Conservation (phyloP, 2,888 invertebrate species). For the Copidosoma aretas region DNA sequence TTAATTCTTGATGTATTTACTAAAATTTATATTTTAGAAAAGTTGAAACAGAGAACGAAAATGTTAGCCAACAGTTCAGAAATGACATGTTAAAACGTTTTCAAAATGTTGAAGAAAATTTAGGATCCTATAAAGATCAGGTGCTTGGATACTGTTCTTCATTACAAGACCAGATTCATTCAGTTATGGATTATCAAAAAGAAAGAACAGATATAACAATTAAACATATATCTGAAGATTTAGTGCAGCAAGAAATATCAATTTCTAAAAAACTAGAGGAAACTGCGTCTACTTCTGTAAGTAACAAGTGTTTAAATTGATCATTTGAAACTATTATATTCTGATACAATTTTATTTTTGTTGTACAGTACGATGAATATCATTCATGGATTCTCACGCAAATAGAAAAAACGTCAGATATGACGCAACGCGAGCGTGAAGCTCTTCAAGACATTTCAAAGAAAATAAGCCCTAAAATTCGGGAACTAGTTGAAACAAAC, state of each 20-base stretch:
- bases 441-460: slow-evolving; percentile 43
- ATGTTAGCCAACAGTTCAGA: slow-evolving; percentile 52
- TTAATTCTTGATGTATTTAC: slow-evolving; percentile 13
- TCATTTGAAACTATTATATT: slow-evolving; percentile 2
- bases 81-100: slow-evolving; percentile 49
- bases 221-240: slow-evolving; percentile 46
- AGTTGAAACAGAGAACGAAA: slow-evolving; percentile 55
- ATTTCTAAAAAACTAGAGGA: slow-evolving; percentile 44
- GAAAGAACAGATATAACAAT: slow-evolving; percentile 46
- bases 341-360: slow-evolving; percentile 22
- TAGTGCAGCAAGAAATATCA: slow-evolving; percentile 44
- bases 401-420: slow-evolving; percentile 41
- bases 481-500: slow-evolving; percentile 49
- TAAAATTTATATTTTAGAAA: slow-evolving; percentile 42
- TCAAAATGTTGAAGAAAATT: slow-evolving; percentile 49
- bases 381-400: slow-evolving; percentile 50
- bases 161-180: slow-evolving; percentile 48
- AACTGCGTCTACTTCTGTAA: slow-evolving; percentile 48
- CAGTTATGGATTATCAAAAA: slow-evolving; percentile 40
- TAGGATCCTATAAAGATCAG: slow-evolving; percentile 48
- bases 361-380: slow-evolving; percentile 47
- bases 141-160: slow-evolving; percentile 50
- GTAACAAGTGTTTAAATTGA: slow-evolving; percentile 30
- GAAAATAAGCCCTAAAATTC: slow-evolving; percentile 48
- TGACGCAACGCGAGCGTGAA: slow-evolving; percentile 46